phyloP scores from a whole-genome alignment of 2,113 vertebrate species.

The Loxodonta africana region DNA sequence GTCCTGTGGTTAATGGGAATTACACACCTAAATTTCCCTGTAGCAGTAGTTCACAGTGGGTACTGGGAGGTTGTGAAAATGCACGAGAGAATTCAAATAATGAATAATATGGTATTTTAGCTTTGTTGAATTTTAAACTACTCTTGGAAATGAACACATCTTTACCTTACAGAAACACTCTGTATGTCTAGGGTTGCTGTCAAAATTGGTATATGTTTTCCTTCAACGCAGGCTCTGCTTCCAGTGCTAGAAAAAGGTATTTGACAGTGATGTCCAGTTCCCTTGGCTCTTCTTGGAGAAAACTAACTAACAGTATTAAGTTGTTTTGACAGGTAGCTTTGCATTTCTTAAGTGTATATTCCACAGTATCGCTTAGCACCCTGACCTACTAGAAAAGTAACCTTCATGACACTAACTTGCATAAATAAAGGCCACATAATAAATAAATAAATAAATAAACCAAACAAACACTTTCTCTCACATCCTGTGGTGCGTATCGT shows the following conservation, averaged over 20 bases:
- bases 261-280: slow-evolving; percentile 57
- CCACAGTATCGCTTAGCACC: slow-evolving; percentile 43
- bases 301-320: slow-evolving; percentile 47
- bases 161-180: slow-evolving; percentile 70
- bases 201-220: slow-evolving; percentile 68
- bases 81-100: slow-evolving; percentile 77
- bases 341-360: slow-evolving; percentile 75
- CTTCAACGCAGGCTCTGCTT: slow-evolving; percentile 55
- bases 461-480: background rate
- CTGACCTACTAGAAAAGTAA: slow-evolving; percentile 63
- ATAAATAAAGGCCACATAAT: slow-evolving; percentile 16
- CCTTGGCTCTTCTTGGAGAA: slow-evolving; percentile 4
- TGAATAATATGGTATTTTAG: slow-evolving; percentile 63
- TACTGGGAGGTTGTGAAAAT: slow-evolving; percentile 36
- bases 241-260: background rate
- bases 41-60: slow-evolving; percentile 64
- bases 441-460: background rate
- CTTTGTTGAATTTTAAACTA: slow-evolving; percentile 79
- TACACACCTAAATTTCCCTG: slow-evolving; percentile 66
- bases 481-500: background rate
- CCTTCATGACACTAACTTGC: slow-evolving; percentile 59
- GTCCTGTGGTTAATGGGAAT: slow-evolving; percentile 62
- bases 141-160: slow-evolving; percentile 79
- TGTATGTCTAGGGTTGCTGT: background rate
- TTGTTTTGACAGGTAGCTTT: slow-evolving; percentile 77